Evolutionary conservation across 2,113 vertebrate genomes (phyloP), one percentile per base, ranked within the genome.

Genomic region (Nycticorax nycticorax): DNA sequence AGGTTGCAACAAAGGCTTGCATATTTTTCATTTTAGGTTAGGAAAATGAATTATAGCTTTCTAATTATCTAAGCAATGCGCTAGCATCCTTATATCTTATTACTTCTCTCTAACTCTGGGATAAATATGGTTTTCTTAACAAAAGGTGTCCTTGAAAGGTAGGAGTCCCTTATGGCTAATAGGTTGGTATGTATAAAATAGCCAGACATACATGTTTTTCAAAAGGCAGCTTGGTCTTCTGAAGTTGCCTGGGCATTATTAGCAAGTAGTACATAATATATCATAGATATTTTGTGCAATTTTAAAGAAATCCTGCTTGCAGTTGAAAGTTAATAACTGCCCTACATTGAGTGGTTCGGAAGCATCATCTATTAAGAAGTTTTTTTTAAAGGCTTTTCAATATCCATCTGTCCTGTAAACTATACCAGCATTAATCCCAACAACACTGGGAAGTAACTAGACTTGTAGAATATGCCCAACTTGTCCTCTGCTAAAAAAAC

Each of bases 141-240:
- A 67, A 68, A 78, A 88, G 11, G 4, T 50, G 21, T 21, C 5
- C 26, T 30, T 63, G 67, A n/a, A 72, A 81, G 21, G 33, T 19
- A 59, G 55, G 59, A 77, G 35, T 78, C 81, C 35, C 26, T 59
- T 37, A 9, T 43, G 41, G 59, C 72, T 32, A 17, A 32, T 39
- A 71, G 27, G 18, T 12, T 39, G 35, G 2, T 37, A 41, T 37
- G n/a, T 41, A 14, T 39, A 37, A 72, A 48, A 37, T 53, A 53
- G 30, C 35, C 0, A 1, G 48, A 22, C 2, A 0, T 16, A 19
- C 4, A 1, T 45, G 7, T 56, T 69, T 67, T 79, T 66, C 23
- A 50, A 53, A 85, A 91, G 57, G 7, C 45, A 85, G 11, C 27
- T 45, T 57, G 45, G 11, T 52, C 69, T 84, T 59, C 13, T 74